Percentiles rank a stretch among this genome's conserved stretches.
Evolutionary conservation across 1,140 invertebrate species (phyloP).

Genomic region (Heliothis virescens): DNA sequence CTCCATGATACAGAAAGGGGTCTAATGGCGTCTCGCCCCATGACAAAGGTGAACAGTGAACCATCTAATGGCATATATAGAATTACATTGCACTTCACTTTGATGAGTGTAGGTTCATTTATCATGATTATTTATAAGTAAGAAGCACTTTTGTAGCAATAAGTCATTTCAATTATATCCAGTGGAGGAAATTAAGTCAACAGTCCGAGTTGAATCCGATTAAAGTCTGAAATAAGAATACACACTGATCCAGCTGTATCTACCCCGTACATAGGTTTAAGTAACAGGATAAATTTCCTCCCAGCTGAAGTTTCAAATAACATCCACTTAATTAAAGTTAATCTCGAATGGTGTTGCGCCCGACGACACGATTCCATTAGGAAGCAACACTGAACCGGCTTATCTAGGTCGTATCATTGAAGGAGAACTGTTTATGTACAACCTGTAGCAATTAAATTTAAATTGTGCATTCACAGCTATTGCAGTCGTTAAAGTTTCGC

Average conservation of each 20-base stretch:
- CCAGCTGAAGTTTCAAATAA: slow-evolving; percentile 69
- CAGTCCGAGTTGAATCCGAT: background rate
- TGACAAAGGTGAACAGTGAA: too few relatives aligned
- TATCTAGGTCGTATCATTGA: slow-evolving; percentile 54
- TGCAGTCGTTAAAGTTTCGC: slow-evolving; percentile 17
- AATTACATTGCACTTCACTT: too few relatives aligned
- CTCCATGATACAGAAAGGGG: too few relatives aligned
- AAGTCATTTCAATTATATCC: too few relatives aligned
- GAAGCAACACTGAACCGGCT: slow-evolving; percentile 57
- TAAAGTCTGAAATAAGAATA: slow-evolving; percentile 14
- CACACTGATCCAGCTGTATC: slow-evolving; percentile 22
- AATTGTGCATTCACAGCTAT: slow-evolving; percentile 43
- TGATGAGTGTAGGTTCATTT: too few relatives aligned
- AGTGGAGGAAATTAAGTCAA: background rate
- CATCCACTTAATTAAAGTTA: slow-evolving; percentile 79
- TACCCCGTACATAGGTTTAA: slow-evolving; percentile 51
- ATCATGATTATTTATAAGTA: too few relatives aligned
- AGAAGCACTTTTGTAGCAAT: too few relatives aligned
- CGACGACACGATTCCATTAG: slow-evolving; percentile 74
- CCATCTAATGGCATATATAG: too few relatives aligned
- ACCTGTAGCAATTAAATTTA: slow-evolving; percentile 46
- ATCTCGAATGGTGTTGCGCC: slow-evolving; percentile 68
- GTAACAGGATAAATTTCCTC: slow-evolving; percentile 69
- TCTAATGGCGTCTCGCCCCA: too few relatives aligned
- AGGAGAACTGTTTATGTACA: slow-evolving; percentile 53